Conservation (phyloP, 1,140 invertebrate species). For the Penaeus chinensis region DNA sequence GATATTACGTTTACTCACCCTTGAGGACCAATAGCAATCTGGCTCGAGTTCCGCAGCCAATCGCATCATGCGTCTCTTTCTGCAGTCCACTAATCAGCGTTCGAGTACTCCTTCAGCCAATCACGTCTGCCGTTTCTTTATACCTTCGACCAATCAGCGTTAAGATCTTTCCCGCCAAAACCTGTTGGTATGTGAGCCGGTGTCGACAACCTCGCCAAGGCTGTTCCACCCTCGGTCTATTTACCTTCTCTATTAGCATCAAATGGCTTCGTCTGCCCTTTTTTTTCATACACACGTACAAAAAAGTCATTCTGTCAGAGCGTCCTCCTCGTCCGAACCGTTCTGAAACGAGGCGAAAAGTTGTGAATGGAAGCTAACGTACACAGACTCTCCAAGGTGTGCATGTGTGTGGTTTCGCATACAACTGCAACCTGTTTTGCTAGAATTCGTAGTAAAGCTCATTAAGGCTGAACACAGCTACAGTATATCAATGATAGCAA, state of each 20-base stretch:
- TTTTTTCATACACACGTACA: not conserved
- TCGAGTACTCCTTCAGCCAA: slow-evolving; percentile 32
- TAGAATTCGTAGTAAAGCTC: slow-evolving; percentile 12
- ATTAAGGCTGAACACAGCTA: not conserved
- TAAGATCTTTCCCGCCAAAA: slow-evolving; percentile 54
- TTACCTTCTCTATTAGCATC: slow-evolving; percentile 26
- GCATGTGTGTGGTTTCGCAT: slow-evolving; percentile 28
- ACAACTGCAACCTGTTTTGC: slow-evolving; percentile 6
- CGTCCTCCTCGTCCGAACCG: not conserved
- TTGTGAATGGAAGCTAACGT: not conserved
- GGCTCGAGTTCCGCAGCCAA: slow-evolving; percentile 9
- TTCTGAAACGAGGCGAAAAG: not conserved
- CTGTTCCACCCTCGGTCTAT: slow-evolving; percentile 48
- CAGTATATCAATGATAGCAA: not conserved
- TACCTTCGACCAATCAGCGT: slow-evolving; percentile 34
- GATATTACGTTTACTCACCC: slow-evolving; percentile 50
- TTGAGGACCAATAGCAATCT: slow-evolving; percentile 23
- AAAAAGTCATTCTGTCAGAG: not conserved
- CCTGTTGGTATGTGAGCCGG: slow-evolving; percentile 52
- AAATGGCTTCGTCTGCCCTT: not conserved
- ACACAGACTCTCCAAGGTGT: not conserved
- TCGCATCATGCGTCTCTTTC: not conserved
- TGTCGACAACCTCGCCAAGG: slow-evolving; percentile 58
- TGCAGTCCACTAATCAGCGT: slow-evolving; percentile 31
- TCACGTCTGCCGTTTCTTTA: not conserved